Base-by-base conservation (phyloP, 1,140 invertebrate species). In the Pseudoatta argentina region DNA sequence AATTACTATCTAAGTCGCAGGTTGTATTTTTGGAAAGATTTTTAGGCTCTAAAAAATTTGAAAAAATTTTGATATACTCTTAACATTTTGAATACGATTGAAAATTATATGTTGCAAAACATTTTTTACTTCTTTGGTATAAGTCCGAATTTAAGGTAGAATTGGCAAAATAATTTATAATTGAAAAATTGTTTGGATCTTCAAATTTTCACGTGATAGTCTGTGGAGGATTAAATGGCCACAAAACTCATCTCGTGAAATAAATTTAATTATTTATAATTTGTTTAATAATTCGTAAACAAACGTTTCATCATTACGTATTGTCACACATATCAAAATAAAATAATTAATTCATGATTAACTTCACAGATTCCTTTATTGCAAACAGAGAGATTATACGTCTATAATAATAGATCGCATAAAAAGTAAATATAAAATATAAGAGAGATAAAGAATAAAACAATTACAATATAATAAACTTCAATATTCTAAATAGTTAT, bases 401-500 rank as follows among this genome's bases (percentile, higher is more conserved):
- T 21, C 21, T 21, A 48, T 48, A 6, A 3, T 5, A 4, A 34
- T 44, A 7, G 34, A 34, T 34, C 39, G 24, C n/a, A 2, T n/a
- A 78, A 64, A 3, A 66, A 55, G 27, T n/a, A 34, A 64, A 30
- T 10, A 30, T 63, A 27, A 27, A 44, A 48, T 10, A 48, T 30
- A 6, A 78, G 8, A 44, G 14, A 2, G 44, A 27, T 34, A 18
- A 78, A 21, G 1, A 14, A 59, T 8, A 5, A 76, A 77, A 39
- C 21, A 44, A 76, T 61, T 14, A 16, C 30, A 14, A 48, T 77
- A 4, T 77, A 64, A 61, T 75, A 75, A 75, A 39, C 12, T 30
- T 59, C 39, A n/a, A 7, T 66, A 34, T 57, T 34, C 18, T 51
- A 78, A 78, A 78, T 53, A 79, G 67, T 67, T 67, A 67, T 14